phyloP scores from a whole-genome alignment of 2,113 vertebrate species.

The Forbesichthys agassizii region DNA sequence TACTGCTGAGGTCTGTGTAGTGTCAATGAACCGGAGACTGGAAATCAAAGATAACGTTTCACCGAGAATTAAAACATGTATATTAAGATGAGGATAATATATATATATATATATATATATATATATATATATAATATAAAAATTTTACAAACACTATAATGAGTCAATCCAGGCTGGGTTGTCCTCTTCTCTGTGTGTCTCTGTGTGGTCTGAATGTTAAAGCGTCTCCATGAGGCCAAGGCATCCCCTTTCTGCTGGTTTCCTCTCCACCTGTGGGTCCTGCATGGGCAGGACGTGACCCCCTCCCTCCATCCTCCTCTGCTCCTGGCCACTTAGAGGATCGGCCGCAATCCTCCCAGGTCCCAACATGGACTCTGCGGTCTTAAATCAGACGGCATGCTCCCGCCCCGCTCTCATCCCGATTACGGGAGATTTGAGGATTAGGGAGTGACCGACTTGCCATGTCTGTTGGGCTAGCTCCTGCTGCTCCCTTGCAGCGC shows the following conservation, averaged over 20 bases:
- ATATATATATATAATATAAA: background rate
- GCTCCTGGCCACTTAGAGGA: constrained; percentile 47
- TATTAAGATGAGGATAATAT: background rate
- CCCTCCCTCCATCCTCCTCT: constrained; percentile 39
- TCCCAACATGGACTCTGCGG: constrained; percentile 68
- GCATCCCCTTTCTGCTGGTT: constrained; percentile 29
- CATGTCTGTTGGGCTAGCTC: constrained; percentile 44
- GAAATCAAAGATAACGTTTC: background rate
- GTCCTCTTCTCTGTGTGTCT: constrained; percentile 33
- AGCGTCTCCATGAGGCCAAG: constrained; percentile 31
- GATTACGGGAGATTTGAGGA: constrained; percentile 80
- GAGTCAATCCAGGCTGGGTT: constrained; percentile 17
- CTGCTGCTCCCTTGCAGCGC: constrained; percentile 19
- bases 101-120: background rate
- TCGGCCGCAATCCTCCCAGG: constrained; percentile 46
- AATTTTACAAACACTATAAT: constrained; percentile 59
- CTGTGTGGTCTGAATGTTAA: constrained; percentile 3
- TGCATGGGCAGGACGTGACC: constrained; percentile 28
- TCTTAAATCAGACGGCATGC: constrained; percentile 72
- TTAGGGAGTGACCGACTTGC: constrained; percentile 68
- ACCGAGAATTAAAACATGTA: background rate
- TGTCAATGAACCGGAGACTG: background rate
- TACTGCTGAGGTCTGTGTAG: background rate
- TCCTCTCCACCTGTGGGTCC: constrained; percentile 31
- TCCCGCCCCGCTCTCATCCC: constrained; percentile 68